These are phyloP conservation scores for Channa maculata DNA, from an alignment of 2,113 vertebrate genomes.

Conservation along the genomic window DNA sequence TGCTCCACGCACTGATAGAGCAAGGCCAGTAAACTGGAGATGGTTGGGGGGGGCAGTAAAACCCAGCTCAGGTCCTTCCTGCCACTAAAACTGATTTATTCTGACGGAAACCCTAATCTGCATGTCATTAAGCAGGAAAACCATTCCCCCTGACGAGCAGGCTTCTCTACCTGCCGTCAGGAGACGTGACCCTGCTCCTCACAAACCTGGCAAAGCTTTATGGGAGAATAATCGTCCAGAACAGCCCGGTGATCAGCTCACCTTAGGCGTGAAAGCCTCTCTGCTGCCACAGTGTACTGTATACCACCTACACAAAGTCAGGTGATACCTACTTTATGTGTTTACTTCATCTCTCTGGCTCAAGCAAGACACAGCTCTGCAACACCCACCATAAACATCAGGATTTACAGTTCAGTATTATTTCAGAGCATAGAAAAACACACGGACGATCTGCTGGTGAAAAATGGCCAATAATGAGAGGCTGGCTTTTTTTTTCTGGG, in stretches of 20 bases:
- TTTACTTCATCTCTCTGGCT: constrained; percentile 50
- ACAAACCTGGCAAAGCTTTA: constrained; percentile 86
- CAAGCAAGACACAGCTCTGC: constrained; percentile 14
- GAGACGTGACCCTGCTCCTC: constrained; percentile 88
- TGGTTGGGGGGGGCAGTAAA: constrained; percentile 71
- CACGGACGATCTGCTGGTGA: constrained; percentile 56
- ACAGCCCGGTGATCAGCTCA: constrained; percentile 64
- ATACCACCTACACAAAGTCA: constrained; percentile 35
- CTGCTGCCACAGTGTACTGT: constrained; percentile 32
- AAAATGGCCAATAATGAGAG: constrained; percentile 54
- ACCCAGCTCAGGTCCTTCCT: constrained; percentile 70
- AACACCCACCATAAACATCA: constrained; percentile 35
- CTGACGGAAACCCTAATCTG: constrained; percentile 91
- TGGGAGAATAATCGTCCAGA: constrained; percentile 84
- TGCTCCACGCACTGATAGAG: constrained; percentile 52
- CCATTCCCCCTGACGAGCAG: constrained; percentile 89
- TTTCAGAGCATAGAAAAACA: constrained; percentile 43
- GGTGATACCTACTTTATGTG: constrained; percentile 33
- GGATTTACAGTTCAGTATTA: constrained; percentile 52
- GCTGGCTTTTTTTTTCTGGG: constrained; percentile 22
- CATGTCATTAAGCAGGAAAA: constrained; percentile 92
- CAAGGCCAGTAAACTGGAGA: constrained; percentile 61
- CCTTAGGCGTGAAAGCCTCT: constrained; percentile 36
- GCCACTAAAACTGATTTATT: constrained; percentile 97
- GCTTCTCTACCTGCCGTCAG: constrained; percentile 84